A percentile compares a stretch with the other conserved stretches of the same genome.
These are phyloP conservation scores for Periophthalmus modestus DNA, from an alignment of 2,113 vertebrate species.

Conservation along the genomic window DNA sequence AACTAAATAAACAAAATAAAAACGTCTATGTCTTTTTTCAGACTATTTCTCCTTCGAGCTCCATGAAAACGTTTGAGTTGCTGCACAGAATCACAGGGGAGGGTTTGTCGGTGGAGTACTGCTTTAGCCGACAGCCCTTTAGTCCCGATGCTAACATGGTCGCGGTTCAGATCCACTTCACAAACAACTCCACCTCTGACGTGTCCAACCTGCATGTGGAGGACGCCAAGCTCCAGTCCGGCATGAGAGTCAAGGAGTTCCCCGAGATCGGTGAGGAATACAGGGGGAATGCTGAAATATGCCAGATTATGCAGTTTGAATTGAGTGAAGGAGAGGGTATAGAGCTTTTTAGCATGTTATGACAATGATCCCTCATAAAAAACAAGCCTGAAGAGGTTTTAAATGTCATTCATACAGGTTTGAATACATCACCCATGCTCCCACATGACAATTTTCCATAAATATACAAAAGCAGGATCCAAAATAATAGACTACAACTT, in stretches of 20 bases:
- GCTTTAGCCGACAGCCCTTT: conserved; percentile 92
- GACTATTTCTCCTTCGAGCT: conserved; percentile 79
- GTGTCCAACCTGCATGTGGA: conserved; percentile 85
- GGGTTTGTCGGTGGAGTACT: conserved; percentile 90
- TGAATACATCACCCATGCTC: too few species aligned
- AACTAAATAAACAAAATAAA: background rate
- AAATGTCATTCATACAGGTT: too few species aligned
- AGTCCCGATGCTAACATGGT: conserved; percentile 88
- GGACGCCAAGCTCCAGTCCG: conserved; percentile 85
- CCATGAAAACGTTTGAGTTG: conserved; percentile 84
- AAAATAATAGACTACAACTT: too few species aligned
- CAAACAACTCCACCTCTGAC: conserved; percentile 85
- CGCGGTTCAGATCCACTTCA: conserved; percentile 92
- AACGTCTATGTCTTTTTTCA: conserved; percentile 36
- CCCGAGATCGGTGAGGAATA: conserved; percentile 84
- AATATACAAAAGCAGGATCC: too few species aligned
- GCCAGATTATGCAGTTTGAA: too few species aligned
- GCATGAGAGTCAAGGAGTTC: conserved; percentile 94
- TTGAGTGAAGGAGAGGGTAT: too few species aligned
- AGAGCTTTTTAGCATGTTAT: too few species aligned
- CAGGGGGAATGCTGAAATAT: too few species aligned
- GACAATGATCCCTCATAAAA: too few species aligned
- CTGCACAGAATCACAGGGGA: conserved; percentile 93
- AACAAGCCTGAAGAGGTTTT: too few species aligned
- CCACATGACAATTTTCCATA: too few species aligned